These are phyloP conservation scores for Rhodophaea formosa DNA, from an alignment of 2,888 invertebrate genomes.

Conservation along the genomic window DNA sequence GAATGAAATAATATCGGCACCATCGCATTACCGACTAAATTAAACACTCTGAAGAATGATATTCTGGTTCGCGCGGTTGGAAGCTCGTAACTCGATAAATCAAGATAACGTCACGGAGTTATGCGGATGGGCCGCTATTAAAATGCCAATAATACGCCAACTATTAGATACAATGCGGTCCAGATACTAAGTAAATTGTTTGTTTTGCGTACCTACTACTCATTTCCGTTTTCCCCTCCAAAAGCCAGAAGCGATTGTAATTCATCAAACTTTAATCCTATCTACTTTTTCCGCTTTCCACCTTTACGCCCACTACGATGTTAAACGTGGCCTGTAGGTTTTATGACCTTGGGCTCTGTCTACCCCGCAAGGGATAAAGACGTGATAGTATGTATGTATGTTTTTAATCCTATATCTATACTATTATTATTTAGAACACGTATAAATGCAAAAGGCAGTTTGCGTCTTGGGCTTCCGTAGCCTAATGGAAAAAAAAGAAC, in stretches of 20 bases:
- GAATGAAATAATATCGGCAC: slow-evolving; percentile 60
- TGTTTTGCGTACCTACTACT: slow-evolving; percentile 44
- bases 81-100: slow-evolving; percentile 60
- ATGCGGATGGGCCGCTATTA: slow-evolving; percentile 70
- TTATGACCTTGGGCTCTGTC: too few relatives aligned
- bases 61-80: slow-evolving; percentile 54
- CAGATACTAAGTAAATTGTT: slow-evolving; percentile 44
- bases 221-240: neutral
- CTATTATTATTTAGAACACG: too few relatives aligned
- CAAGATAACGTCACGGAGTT: slow-evolving; percentile 67
- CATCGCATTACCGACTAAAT: slow-evolving; percentile 58
- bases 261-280: too few relatives aligned
- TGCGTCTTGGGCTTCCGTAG: too few relatives aligned
- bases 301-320: too few relatives aligned
- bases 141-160: slow-evolving; percentile 71
- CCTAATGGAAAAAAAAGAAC: too few relatives aligned
- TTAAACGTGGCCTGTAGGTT: too few relatives aligned
- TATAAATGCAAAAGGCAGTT: too few relatives aligned
- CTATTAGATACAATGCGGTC: slow-evolving; percentile 50
- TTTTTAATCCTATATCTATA: too few relatives aligned
- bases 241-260: neutral
- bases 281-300: too few relatives aligned
- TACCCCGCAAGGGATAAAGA: too few relatives aligned
- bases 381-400: too few relatives aligned
- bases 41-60: slow-evolving; percentile 49